These are phyloP conservation scores for Henricia sp. DNA, from an alignment of 53 echinoderm and acorn worm genomes.

Conservation along the genomic window DNA sequence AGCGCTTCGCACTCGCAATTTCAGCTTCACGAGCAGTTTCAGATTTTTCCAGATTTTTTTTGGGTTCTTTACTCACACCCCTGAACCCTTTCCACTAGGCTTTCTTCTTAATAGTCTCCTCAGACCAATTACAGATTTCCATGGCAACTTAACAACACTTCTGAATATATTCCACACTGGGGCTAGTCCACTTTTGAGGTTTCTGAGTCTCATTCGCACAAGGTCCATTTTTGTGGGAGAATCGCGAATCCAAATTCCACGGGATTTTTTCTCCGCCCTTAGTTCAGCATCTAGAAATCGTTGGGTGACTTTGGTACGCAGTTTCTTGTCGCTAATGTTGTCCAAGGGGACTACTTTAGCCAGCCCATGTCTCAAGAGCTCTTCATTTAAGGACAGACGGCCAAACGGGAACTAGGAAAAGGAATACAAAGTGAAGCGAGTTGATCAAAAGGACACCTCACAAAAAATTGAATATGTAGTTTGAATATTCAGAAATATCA, in stretches of 20 bases:
- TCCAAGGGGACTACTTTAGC: slow-evolving; percentile 24
- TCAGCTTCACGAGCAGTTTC: too few relatives aligned
- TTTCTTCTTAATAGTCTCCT: not conserved
- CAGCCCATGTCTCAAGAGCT: slow-evolving; percentile 25
- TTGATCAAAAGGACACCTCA: too few relatives aligned
- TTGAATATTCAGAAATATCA: too few relatives aligned
- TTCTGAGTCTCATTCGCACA: not conserved
- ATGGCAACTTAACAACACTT: not conserved
- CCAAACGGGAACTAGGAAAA: slow-evolving; percentile 1
- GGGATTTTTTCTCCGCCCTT: slow-evolving; percentile 28
- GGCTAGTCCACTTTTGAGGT: not conserved
- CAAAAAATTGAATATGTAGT: too few relatives aligned
- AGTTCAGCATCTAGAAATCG: slow-evolving; percentile 29
- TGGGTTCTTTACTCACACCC: too few relatives aligned
- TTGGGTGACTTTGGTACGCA: slow-evolving; percentile 9
- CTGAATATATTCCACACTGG: not conserved
- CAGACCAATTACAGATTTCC: not conserved
- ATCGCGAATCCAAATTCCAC: slow-evolving; percentile 31
- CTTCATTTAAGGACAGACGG: slow-evolving; percentile 23
- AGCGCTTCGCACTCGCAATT: too few relatives aligned
- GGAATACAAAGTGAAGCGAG: not conserved
- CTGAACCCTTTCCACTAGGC: not conserved
- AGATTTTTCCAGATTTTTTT: too few relatives aligned
- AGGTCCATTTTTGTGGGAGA: not conserved
- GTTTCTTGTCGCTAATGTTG: not conserved